phyloP scores from a whole-genome alignment of 2,113 vertebrate genomes.

The Lophotis ruficrista region DNA sequence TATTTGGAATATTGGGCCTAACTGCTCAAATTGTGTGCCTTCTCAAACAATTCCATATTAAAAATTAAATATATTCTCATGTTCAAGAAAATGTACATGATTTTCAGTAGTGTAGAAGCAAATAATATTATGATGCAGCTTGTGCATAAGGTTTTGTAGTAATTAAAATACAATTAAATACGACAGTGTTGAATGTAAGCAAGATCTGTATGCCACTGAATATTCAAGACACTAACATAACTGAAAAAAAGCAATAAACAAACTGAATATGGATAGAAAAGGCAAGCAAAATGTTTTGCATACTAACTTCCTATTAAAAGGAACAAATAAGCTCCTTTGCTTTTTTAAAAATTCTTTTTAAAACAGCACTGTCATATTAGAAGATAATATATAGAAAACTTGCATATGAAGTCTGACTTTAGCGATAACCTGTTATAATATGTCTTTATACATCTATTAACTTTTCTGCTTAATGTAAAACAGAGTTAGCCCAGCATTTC shows the following conservation, averaged over 20 bases:
- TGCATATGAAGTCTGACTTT: not conserved
- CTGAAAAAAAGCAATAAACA: not conserved
- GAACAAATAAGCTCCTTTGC: not conserved
- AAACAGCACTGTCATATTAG: not conserved
- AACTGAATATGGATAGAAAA: not conserved
- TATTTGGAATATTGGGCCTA: not conserved
- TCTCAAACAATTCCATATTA: conserved; percentile 21
- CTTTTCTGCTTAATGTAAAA: not conserved
- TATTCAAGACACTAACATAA: not conserved
- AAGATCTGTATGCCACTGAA: not conserved
- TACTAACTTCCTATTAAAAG: not conserved
- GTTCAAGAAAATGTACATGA: not conserved
- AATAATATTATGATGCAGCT: not conserved
- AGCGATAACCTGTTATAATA: not conserved
- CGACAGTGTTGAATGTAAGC: conserved; percentile 16
- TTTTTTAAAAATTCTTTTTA: not conserved
- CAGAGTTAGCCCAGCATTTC: not conserved
- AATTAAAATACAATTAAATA: conserved; percentile 58
- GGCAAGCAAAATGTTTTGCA: not conserved
- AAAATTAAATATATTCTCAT: not conserved
- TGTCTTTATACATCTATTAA: not conserved
- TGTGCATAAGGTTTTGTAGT: not conserved
- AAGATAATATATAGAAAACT: not conserved
- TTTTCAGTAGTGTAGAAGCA: not conserved
- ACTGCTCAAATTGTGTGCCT: not conserved